These are phyloP conservation scores for Phrixothrix hirtus DNA, from an alignment of 2,888 invertebrate genomes.

Conservation along the genomic window DNA sequence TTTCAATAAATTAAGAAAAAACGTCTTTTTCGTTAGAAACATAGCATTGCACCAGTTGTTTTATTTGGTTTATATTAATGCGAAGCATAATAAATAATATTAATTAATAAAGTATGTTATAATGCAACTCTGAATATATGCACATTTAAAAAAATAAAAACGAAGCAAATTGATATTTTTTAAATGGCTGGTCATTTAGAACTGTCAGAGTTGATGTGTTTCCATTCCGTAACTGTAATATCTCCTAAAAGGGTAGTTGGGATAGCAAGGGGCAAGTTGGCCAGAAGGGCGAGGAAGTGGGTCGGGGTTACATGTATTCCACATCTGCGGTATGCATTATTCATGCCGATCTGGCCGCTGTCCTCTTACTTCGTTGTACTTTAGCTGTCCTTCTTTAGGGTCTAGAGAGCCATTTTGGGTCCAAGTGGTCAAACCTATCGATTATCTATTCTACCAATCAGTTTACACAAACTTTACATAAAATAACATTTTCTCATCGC, in stretches of 20 bases:
- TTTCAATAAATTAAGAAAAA: no score
- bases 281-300: constrained; percentile 32
- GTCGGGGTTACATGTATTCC: constrained; percentile 55
- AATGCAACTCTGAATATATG: no score
- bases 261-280: constrained; percentile 39
- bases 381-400: constrained; percentile 27
- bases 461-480: no score
- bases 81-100: no score
- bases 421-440: constrained; percentile 29
- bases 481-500: no score
- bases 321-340: constrained; percentile 59
- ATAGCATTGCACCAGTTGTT: no score
- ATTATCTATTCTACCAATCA: constrained; percentile 21
- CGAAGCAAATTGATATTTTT: no score
- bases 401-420: constrained; percentile 24
- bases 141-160: no score
- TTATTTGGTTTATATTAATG: no score
- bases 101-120: no score
- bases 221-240: constrained; percentile 23
- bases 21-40: no score
- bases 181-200: constrained; percentile 6
- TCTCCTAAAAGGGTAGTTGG: constrained; percentile 28
- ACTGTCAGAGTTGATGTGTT: constrained; percentile 8
- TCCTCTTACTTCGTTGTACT: constrained; percentile 41
- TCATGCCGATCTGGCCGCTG: constrained; percentile 57